phyloP scores from a whole-genome alignment of 2,888 invertebrate genomes.

The Ernsta delagoae region DNA sequence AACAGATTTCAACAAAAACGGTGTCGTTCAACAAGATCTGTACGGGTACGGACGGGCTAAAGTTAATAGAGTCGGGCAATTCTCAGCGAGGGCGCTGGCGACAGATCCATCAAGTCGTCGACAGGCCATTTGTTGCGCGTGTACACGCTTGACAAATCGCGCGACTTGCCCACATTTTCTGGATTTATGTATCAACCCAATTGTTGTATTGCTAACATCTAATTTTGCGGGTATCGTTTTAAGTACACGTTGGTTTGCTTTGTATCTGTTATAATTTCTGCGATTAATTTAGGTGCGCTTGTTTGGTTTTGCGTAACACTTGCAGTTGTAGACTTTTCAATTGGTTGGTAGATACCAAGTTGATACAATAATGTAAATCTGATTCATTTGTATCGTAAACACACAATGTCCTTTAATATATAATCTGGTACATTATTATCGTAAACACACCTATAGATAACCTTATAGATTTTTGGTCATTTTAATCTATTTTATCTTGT shows the following conservation, averaged over 20 bases:
- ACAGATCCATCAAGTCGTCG: slow-evolving; percentile 81
- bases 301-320: no score
- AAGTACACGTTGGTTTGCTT: not conserved
- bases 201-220: slow-evolving; percentile 59
- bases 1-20: not conserved
- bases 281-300: no score
- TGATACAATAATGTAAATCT: no score
- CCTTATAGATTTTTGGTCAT: no score
- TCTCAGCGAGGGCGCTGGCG: slow-evolving; percentile 75
- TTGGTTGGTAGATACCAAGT: no score
- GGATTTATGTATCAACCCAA: slow-evolving; percentile 67
- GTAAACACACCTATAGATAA: no score
- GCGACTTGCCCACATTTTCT: slow-evolving; percentile 76
- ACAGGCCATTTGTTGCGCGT: slow-evolving; percentile 82
- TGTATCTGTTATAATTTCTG: not conserved
- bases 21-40: not conserved
- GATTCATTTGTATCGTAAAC: no score
- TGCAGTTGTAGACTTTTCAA: no score
- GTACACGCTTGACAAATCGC: slow-evolving; percentile 81
- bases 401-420: no score
- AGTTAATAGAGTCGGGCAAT: slow-evolving; percentile 41
- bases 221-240: not conserved
- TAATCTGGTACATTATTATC: no score
- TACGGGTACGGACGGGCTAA: not conserved
- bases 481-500: no score